Conservation (phyloP, 2,797 vertebrate genomes). For the Cossypha heuglini region DNA sequence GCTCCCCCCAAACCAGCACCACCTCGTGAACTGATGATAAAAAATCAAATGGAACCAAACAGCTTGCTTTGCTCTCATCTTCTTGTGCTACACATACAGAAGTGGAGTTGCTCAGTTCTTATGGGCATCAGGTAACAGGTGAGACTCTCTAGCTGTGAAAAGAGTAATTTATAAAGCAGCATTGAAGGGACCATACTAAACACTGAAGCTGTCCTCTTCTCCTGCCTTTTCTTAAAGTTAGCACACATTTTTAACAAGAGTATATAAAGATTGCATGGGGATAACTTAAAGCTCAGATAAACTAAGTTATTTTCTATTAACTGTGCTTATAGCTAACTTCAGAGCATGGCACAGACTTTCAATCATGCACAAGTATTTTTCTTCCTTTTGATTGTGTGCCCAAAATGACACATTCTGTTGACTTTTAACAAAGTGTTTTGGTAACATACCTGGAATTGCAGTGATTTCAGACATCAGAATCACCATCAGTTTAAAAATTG, state of each 20-base stretch:
- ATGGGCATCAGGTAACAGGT: background rate
- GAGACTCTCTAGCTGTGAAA: background rate
- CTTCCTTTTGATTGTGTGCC: background rate
- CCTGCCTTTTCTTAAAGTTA: background rate
- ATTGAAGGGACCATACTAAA: background rate
- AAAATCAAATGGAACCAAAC: background rate
- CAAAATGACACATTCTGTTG: conserved; percentile 22
- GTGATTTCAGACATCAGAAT: conserved; percentile 6
- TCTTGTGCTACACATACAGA: background rate
- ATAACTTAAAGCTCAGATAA: background rate
- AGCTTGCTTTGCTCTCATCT: background rate
- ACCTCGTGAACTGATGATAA: background rate
- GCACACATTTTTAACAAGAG: background rate
- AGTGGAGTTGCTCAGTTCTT: background rate
- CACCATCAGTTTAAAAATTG: background rate
- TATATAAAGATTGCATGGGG: background rate
- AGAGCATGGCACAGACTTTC: background rate
- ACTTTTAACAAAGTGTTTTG: conserved; percentile 1
- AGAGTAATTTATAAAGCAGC: background rate
- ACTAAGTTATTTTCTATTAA: background rate
- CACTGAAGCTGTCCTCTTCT: background rate
- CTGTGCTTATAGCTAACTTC: background rate
- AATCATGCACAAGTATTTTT: background rate
- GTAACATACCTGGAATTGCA: conserved; percentile 1
- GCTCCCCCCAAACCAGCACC: background rate